Percentiles rank a stretch among this genome's conserved stretches.
Conservation (phyloP, 2,113 vertebrate species). For the Barnardius zonarius region DNA sequence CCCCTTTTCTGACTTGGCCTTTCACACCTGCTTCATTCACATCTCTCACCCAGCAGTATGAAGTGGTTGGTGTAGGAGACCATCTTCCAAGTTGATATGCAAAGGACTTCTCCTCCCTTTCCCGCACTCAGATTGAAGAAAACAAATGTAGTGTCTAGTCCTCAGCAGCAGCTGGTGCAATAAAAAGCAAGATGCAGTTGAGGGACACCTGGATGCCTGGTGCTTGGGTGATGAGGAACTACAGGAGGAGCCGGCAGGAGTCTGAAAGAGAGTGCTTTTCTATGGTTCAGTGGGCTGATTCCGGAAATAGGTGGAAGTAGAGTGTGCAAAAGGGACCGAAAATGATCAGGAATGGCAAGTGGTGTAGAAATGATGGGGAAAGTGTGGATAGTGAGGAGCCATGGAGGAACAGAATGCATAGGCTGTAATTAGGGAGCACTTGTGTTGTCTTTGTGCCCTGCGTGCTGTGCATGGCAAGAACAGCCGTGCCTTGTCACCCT, state of each 20-base stretch:
- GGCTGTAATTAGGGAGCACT: rapidly evolving
- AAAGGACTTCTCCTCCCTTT: not conserved
- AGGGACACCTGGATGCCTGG: not conserved
- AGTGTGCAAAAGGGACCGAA: not conserved
- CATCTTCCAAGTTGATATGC: not conserved
- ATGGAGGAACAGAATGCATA: rapidly evolving
- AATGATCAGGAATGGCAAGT: rapidly evolving
- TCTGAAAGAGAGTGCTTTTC: not conserved
- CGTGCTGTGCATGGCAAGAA: rapidly evolving
- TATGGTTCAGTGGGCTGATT: not conserved
- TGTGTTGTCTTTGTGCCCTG: not conserved
- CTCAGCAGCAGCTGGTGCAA: not conserved
- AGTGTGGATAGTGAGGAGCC: rapidly evolving
- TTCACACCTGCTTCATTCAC: not conserved
- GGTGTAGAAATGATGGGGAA: rapidly evolving
- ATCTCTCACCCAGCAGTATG: not conserved
- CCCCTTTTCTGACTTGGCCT: rapidly evolving
- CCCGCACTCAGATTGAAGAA: not conserved
- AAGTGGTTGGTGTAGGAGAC: not conserved
- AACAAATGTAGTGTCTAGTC: too few species aligned
- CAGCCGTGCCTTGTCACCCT: too few species aligned
- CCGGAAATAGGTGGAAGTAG: not conserved
- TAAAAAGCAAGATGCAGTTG: not conserved
- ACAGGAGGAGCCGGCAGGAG: not conserved
- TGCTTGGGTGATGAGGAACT: not conserved